A percentile compares a stretch with the other conserved stretches of the same genome.
phyloP scores from a whole-genome alignment of 92 coral and sea anemone genomes.

The Zoanthus sansibaricus region DNA sequence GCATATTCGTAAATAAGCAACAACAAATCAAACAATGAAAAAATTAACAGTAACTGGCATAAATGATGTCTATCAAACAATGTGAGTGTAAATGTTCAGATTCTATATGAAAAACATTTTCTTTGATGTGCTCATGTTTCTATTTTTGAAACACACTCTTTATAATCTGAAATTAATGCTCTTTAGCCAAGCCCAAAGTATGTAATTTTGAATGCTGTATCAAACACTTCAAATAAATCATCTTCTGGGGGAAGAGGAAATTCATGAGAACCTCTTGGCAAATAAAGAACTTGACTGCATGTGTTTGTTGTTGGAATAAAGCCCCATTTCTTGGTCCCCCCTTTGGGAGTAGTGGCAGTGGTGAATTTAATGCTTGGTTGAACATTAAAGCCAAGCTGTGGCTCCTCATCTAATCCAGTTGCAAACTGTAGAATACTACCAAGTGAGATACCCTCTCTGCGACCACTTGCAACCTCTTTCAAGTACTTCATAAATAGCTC shows the following conservation, averaged over 20 bases:
- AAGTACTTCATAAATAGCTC: constrained; percentile 9
- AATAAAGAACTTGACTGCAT: constrained; percentile 14
- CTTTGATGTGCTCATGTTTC: neutral
- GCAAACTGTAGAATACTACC: constrained; percentile 68
- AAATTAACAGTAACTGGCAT: neutral
- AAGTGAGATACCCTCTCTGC: constrained; percentile 57
- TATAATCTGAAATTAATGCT: no score
- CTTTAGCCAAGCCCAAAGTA: constrained; percentile 1
- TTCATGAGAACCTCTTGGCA: constrained; percentile 23
- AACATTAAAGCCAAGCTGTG: constrained; percentile 65
- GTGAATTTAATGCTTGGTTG: constrained; percentile 22
- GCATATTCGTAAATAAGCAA: no score
- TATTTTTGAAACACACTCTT: neutral
- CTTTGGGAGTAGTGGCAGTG: constrained; percentile 30
- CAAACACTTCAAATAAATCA: neutral
- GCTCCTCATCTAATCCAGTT: constrained; percentile 72
- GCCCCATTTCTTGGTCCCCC: constrained; percentile 41
- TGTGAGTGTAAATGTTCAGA: neutral
- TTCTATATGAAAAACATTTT: neutral
- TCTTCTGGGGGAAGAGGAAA: constrained; percentile 24
- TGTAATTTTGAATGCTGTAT: neutral
- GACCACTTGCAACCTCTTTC: constrained; percentile 58
- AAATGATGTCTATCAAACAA: neutral
- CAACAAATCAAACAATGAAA: neutral
- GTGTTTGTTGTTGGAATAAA: constrained; percentile 49